phyloP scores from a whole-genome alignment of 2,888 invertebrate species.

The Lochmaea crataegi region DNA sequence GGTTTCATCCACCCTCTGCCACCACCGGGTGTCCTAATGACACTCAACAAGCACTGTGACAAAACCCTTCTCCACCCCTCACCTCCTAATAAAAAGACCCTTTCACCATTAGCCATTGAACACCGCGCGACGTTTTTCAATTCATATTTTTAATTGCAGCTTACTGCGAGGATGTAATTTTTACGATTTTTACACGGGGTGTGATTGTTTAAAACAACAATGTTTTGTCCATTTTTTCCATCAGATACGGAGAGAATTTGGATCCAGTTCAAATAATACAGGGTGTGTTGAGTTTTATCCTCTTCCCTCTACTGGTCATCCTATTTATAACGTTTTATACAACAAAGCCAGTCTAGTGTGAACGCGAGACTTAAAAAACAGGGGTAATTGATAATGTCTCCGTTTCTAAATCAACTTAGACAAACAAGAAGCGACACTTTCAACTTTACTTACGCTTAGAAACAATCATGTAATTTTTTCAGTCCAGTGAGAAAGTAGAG shows the following conservation, averaged over 20 bases:
- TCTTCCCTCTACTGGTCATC: no score
- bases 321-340: no score
- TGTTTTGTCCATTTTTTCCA: conserved; percentile 49
- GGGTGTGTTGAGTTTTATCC: no score
- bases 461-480: no score
- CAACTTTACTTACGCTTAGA: no score
- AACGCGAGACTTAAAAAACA: no score
- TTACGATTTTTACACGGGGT: conserved; percentile 17
- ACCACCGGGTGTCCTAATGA: conserved; percentile 63
- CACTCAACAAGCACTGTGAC: conserved; percentile 58
- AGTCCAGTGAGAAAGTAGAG: no score
- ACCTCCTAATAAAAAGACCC: conserved; percentile 55
- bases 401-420: no score
- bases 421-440: no score
- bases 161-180: conserved; percentile 48
- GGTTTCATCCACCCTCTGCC: conserved; percentile 56
- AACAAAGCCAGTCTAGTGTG: no score
- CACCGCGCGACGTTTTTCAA: conserved; percentile 41
- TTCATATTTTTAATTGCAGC: conserved; percentile 56
- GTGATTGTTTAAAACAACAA: conserved; percentile 46
- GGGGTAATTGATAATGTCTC: no score
- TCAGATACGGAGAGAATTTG: neutral
- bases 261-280: no score
- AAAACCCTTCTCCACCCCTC: conserved; percentile 55
- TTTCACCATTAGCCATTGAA: conserved; percentile 58